These are phyloP conservation scores for Montifringilla adamsi DNA, from an alignment of 2,113 vertebrate species.

Conservation along the genomic window DNA sequence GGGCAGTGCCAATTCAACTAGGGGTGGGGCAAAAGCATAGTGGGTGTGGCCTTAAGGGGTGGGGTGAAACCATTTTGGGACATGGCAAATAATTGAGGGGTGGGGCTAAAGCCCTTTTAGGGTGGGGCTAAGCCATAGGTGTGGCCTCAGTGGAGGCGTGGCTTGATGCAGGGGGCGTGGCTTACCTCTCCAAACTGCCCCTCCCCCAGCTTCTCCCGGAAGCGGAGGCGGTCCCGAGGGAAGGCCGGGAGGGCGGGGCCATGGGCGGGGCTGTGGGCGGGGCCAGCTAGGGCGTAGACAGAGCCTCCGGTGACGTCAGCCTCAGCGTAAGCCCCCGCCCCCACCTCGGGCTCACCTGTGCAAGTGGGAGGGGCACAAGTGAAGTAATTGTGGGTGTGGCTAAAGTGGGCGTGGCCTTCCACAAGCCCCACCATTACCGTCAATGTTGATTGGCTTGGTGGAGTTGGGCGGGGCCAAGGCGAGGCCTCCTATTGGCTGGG, in stretches of 20 bases:
- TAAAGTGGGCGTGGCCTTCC: not conserved
- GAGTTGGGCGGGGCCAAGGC: not conserved
- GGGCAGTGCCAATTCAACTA: no score
- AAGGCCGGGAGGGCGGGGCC: not conserved
- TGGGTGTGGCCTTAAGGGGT: not conserved
- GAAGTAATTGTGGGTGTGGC: accelerated
- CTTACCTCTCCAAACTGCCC: not conserved
- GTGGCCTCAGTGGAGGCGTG: not conserved
- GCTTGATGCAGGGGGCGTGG: accelerated
- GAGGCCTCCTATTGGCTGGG: not conserved
- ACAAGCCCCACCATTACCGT: not conserved
- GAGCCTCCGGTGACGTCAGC: not conserved
- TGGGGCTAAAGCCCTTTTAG: accelerated
- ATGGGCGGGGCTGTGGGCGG: not conserved
- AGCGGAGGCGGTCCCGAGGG: not conserved
- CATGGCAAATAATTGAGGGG: not conserved
- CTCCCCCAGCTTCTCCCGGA: not conserved
- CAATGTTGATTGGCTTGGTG: not conserved
- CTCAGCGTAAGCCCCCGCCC: not conserved
- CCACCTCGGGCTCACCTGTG: not conserved
- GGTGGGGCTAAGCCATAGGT: accelerated
- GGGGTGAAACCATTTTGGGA: no score
- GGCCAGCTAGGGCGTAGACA: not conserved
- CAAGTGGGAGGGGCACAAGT: not conserved
- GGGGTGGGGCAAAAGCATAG: not conserved